These are phyloP conservation scores for Hypanus sabinus DNA, from an alignment of 2,113 vertebrate genomes.

Conservation along the genomic window DNA sequence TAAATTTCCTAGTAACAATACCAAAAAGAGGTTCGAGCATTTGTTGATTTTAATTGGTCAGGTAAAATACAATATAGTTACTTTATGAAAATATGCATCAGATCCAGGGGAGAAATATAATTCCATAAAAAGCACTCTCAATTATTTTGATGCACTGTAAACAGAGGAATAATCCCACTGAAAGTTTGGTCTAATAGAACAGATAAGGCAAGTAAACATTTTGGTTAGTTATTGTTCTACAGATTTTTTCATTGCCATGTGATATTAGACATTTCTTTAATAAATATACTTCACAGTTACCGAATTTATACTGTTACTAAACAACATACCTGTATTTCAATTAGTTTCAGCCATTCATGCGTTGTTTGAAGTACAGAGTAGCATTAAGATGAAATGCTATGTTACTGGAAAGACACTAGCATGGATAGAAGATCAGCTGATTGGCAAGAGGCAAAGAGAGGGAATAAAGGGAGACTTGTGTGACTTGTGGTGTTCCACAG, in stretches of 20 bases:
- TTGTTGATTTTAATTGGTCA: neutral
- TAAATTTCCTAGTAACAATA: neutral
- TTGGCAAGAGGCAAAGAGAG: no score
- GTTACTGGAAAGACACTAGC: no score
- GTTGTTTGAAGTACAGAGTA: neutral
- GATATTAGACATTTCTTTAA: neutral
- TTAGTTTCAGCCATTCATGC: neutral
- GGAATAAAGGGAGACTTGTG: no score
- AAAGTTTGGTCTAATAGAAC: neutral
- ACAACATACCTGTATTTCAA: neutral
- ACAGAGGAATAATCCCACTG: no score
- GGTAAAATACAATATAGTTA: neutral
- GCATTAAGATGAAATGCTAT: neutral
- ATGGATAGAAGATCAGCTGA: no score
- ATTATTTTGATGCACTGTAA: neutral
- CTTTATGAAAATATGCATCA: neutral
- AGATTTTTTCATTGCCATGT: neutral
- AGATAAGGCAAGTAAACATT: neutral
- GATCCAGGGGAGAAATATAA: neutral
- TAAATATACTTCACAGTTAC: neutral
- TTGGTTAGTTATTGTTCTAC: neutral
- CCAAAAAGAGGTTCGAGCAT: neutral
- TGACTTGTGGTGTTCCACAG: no score
- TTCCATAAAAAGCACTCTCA: neutral
- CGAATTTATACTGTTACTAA: neutral